Base-by-base conservation (phyloP, 2,888 invertebrate genomes). In the Neoaliturus tenellus region DNA sequence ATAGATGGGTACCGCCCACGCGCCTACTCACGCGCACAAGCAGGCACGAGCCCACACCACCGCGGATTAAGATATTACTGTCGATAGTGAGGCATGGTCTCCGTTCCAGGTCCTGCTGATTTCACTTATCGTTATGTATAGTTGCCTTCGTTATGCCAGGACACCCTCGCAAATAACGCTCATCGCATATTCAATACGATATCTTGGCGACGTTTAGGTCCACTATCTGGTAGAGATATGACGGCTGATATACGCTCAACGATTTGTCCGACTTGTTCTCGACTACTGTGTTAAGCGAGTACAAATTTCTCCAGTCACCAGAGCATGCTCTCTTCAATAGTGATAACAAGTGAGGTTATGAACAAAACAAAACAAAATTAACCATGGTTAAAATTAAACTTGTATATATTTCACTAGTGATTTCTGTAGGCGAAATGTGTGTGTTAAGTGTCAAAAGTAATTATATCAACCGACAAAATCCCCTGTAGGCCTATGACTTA, bases 51-150 rank as follows among this genome's bases (percentile, higher is more conserved):
- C 35, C 71, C 39, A 71, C 71, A 25, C 28, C n/a, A n/a, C n/a
- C n/a, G 12, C 28, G 73, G 44, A 75, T 75, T 44, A 75, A 75
- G 75, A 75, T 75, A 75, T 75, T 48, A 75, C 75, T 75, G 48
- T 44, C 75, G 48, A 48, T 75, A 17, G 6, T 75, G 75, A 75
- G n/a, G 28, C 25, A 75, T 48, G 75, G 25, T 0, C 71, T 20
- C n/a, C 35, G 67, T 4, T 31, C 31, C n/a, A 20, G 35, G 48
- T 75, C 75, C 41, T 28, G 75, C 28, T 75, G 75, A 75, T 75
- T 75, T 75, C 75, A 75, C 48, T 75, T 41, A 48, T 23, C 75
- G 28, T 67, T 67, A 25, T 14, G 55, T 25, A 62, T 25, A 25
- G 62, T 67, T 10, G 28, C n/a, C 75, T 75, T 75, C 48, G 48